A percentile compares a stretch with the other conserved stretches of the same genome.
phyloP scores from a whole-genome alignment of 2,113 vertebrate species.

The Siniperca chuatsi region DNA sequence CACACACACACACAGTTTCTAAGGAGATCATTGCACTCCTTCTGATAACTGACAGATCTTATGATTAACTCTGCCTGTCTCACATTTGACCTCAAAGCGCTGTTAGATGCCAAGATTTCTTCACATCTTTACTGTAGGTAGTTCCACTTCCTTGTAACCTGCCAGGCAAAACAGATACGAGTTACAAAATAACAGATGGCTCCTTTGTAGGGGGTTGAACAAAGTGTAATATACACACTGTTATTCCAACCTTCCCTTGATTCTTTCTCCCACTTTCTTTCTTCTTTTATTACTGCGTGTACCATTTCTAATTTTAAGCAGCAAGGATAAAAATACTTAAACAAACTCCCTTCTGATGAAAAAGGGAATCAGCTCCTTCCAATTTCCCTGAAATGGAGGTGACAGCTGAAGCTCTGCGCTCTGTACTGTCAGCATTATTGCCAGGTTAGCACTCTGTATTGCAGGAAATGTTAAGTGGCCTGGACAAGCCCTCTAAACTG shows the following conservation, averaged over 20 bases:
- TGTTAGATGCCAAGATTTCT: constrained; percentile 49
- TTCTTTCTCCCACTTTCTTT: constrained; percentile 19
- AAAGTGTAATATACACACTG: constrained; percentile 60
- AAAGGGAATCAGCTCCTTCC: constrained; percentile 2
- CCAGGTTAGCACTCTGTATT: constrained; percentile 39
- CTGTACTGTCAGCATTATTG: constrained; percentile 28
- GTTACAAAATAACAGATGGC: constrained; percentile 71
- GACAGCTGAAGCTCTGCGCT: constrained; percentile 1
- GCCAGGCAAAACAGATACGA: constrained; percentile 67
- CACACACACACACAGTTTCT: constrained; percentile 3
- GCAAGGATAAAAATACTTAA: constrained; percentile 6
- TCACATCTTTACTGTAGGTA: constrained; percentile 54
- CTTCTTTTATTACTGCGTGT: constrained; percentile 15
- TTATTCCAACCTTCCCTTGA: constrained; percentile 42
- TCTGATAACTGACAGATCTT: constrained; percentile 31
- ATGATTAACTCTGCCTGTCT: constrained; percentile 52
- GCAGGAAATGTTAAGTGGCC: constrained; percentile 65
- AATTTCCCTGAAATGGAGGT: constrained; percentile 16
- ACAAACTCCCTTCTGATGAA: neutral
- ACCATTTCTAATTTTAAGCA: constrained; percentile 41
- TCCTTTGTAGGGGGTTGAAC: constrained; percentile 66
- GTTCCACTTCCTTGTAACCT: constrained; percentile 53
- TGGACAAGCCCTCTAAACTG: constrained; percentile 51
- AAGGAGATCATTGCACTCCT: neutral
- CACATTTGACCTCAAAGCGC: constrained; percentile 41